A percentile compares a stretch with the other conserved stretches of the same genome.
Evolutionary conservation across 2,888 invertebrate genomes (phyloP).

Genomic region (Andrena marginata): DNA sequence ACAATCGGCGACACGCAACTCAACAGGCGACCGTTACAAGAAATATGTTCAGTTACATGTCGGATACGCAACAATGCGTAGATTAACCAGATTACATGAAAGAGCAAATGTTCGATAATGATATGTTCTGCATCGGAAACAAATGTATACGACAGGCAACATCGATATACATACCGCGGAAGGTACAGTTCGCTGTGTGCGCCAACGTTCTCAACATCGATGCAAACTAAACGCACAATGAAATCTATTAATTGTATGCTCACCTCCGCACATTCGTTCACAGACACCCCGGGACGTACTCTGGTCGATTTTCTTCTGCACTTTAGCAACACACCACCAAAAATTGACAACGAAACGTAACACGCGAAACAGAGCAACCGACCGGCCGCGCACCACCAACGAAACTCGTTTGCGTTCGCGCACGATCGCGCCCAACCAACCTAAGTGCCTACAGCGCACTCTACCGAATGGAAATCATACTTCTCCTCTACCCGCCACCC

Average conservation of each 20-base stretch:
- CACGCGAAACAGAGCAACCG: conserved; percentile 64
- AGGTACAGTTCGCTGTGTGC: conserved; percentile 16
- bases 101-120: neutral
- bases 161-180: conserved; percentile 33
- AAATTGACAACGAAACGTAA: conserved; percentile 42
- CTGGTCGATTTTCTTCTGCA: conserved; percentile 37
- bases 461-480: neutral
- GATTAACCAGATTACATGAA: neutral
- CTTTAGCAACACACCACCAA: conserved; percentile 38
- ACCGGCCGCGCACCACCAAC: conserved; percentile 70
- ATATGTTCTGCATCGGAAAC: conserved; percentile 19
- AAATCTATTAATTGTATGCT: neutral
- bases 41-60: neutral
- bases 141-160: conserved; percentile 28
- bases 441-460: conserved; percentile 7
- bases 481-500: neutral
- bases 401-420: conserved; percentile 61
- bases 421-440: conserved; percentile 53
- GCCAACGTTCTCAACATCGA: neutral
- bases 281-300: conserved; percentile 36
- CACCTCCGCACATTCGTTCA: conserved; percentile 47
- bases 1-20: conserved; percentile 42
- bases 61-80: neutral
- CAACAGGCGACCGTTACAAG: conserved; percentile 30
- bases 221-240: neutral